Conservation (phyloP, 2,888 invertebrate species). For the Plemyria rubiginata region DNA sequence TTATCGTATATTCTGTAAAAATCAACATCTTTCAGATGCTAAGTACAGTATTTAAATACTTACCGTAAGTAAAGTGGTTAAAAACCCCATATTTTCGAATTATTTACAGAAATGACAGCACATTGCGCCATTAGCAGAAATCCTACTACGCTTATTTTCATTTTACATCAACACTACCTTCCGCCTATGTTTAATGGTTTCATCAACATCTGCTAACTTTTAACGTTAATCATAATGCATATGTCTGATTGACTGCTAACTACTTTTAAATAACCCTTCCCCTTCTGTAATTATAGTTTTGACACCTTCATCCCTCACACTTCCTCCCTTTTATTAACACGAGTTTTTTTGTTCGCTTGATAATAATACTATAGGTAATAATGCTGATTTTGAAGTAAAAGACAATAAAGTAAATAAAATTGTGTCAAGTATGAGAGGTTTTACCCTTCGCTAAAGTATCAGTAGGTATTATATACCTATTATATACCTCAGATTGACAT, state of each 20-base stretch:
- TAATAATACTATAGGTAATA: no score
- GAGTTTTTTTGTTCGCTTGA: background rate
- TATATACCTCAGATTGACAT: no score
- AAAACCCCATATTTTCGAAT: no score
- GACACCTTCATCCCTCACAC: constrained; percentile 39
- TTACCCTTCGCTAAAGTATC: no score
- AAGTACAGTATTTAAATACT: background rate
- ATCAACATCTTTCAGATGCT: constrained; percentile 2
- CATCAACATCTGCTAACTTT: constrained; percentile 9
- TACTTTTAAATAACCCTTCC: constrained; percentile 42
- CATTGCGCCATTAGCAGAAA: no score
- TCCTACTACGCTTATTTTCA: no score
- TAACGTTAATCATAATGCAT: constrained; percentile 25
- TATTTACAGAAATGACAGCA: no score
- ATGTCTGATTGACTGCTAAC: constrained; percentile 35
- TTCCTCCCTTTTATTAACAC: constrained; percentile 33
- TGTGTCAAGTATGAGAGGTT: no score
- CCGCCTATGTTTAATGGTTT: background rate
- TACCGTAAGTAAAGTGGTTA: background rate
- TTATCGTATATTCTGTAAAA: constrained; percentile 6
- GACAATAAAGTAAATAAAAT: no score
- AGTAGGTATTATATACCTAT: no score
- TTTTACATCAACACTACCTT: no score
- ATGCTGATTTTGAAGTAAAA: no score
- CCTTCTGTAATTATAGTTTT: constrained; percentile 37